Evolutionary conservation across 2,113 vertebrate species (phyloP), one percentile per base, ranked within the genome.

Genomic region (Alaudala cheleensis): DNA sequence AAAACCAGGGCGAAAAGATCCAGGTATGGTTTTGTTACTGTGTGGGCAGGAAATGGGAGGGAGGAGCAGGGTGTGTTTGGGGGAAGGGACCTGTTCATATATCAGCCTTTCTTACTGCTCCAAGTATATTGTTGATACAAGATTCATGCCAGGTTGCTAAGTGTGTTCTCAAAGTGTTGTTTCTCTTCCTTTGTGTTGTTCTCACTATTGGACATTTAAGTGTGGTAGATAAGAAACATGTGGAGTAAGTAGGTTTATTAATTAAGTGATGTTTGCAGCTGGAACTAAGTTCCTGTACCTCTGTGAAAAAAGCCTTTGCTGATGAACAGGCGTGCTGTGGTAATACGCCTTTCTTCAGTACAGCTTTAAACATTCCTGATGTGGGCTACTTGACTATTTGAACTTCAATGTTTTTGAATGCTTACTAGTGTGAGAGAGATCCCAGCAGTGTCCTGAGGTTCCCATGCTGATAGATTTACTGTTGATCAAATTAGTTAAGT

Each of bases 1-100:
- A 98, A 99, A 99, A 97, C 99, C 99, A 97, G 98, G 98, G 96
- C 98, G 99, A 97, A 99, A 99, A 99, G 99, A 99, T 96, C 98
- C 99, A 99, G 99, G 99, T 99, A 98, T 97, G 98, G 83, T 86
- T 96, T 98, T 95, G 67, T 96, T 96, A 74, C 58, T 96, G 60
- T 92, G 37, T 50, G 96, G 90, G 83, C 61, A 93, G 89, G n/a
- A 86, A 49, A n/a, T 9, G 92, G 96, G 95, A 81, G 96, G 95
- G 96, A 91, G 89, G 77, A 93, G 37, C 72, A 96, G 91, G 65
- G 61, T 66, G 23, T 70, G 19, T 90, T 42, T 80, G 70, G 94
- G 86, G 82, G 56, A 86, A 88, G 39, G 51, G 31, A 60, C 23
- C 23, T 84, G 2, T 51, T 9, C 42, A 21, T 67, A 5, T 57